Evolutionary conservation across 92 coral and sea anemone species (phyloP).

Genomic region (Umimayanthus chanpuru): DNA sequence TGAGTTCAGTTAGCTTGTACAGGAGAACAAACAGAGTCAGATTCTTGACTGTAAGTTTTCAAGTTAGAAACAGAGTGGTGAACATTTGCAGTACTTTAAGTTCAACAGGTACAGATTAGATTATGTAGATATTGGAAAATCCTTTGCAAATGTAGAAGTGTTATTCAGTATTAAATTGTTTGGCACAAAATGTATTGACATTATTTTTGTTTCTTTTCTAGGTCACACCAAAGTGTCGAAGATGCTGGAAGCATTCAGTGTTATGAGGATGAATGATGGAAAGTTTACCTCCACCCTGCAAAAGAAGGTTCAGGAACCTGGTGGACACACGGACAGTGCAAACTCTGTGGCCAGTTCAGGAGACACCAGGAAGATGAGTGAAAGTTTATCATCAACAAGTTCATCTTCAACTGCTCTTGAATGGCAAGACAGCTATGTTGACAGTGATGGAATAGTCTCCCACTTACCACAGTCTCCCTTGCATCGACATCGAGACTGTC

Average conservation of each 20-base stretch:
- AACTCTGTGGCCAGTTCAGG: slow-evolving; percentile 51
- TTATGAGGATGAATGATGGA: slow-evolving; percentile 81
- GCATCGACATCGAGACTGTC: slow-evolving; percentile 55
- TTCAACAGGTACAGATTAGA: too few relatives aligned
- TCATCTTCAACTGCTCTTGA: slow-evolving; percentile 78
- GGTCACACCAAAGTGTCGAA: slow-evolving; percentile 93
- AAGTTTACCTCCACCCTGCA: slow-evolving; percentile 89
- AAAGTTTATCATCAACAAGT: slow-evolving; percentile 83
- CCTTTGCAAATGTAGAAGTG: too few relatives aligned
- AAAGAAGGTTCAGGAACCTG: slow-evolving; percentile 69
- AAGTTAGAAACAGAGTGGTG: too few relatives aligned
- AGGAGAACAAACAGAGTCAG: too few relatives aligned
- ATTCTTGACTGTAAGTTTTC: too few relatives aligned
- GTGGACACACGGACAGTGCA: slow-evolving; percentile 53
- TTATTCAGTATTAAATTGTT: too few relatives aligned
- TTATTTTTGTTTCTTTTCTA: slow-evolving; percentile 22
- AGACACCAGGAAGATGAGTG: slow-evolving; percentile 60
- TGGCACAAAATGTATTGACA: background rate
- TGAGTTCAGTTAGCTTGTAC: too few relatives aligned
- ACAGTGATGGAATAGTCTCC: slow-evolving; percentile 30
- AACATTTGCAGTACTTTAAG: too few relatives aligned
- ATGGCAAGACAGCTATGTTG: slow-evolving; percentile 54
- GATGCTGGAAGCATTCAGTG: slow-evolving; percentile 94
- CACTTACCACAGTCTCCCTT: slow-evolving; percentile 32
- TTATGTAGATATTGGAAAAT: too few relatives aligned